Conservation (phyloP, 2,113 vertebrate species). For the Pyrgilauda ruficollis region DNA sequence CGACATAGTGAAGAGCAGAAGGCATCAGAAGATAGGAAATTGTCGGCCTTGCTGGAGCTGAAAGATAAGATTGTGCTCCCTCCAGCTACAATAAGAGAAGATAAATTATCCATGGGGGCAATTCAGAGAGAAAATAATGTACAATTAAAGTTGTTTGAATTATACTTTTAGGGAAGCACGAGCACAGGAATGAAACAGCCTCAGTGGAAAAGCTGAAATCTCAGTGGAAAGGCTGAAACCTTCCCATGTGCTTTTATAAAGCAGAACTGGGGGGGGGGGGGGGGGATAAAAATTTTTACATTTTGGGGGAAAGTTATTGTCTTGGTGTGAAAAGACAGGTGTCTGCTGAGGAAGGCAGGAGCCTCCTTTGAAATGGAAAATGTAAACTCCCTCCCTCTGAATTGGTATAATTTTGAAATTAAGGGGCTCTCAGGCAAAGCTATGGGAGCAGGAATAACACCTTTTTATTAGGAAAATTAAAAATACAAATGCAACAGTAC, state of each 20-base stretch:
- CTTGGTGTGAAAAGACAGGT: background rate
- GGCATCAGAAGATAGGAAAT: slow-evolving; percentile 34
- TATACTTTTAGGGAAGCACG: background rate
- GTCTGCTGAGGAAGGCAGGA: background rate
- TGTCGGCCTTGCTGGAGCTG: slow-evolving; percentile 41
- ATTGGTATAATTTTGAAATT: too few relatives aligned
- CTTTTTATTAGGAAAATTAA: too few relatives aligned
- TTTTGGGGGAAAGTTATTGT: background rate
- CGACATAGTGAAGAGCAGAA: background rate
- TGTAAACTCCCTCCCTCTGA: too few relatives aligned
- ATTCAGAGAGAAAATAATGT: slow-evolving; percentile 13
- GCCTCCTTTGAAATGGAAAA: background rate
- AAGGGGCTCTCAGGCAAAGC: too few relatives aligned
- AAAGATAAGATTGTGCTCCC: slow-evolving; percentile 51
- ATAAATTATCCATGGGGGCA: slow-evolving; percentile 29
- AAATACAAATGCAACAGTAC: too few relatives aligned
- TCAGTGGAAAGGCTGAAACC: slow-evolving; percentile 11
- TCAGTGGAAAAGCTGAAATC: slow-evolving; percentile 13
- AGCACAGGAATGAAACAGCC: background rate
- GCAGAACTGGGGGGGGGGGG: background rate
- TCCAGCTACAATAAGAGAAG: background rate
- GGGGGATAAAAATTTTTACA: too few relatives aligned
- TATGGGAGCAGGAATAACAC: too few relatives aligned
- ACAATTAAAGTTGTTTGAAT: slow-evolving; percentile 42
- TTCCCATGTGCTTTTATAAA: background rate